phyloP scores from a whole-genome alignment of 1,140 invertebrate species.

The Diachasmimorpha longicaudata region DNA sequence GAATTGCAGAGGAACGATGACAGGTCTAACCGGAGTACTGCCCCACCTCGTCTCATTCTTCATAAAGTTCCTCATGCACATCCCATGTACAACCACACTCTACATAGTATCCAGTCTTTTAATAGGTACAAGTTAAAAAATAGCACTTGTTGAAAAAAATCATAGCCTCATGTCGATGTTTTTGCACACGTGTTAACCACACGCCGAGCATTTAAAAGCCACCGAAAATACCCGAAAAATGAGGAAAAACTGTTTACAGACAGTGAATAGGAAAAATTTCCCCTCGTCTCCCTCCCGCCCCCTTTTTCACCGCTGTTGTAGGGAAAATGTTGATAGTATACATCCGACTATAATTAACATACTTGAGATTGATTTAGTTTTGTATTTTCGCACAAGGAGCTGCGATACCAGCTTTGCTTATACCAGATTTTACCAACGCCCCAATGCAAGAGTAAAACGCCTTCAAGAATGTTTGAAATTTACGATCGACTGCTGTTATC shows the following conservation, averaged over 20 bases:
- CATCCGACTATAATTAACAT: slow-evolving; percentile 10
- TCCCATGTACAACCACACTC: slow-evolving; percentile 32
- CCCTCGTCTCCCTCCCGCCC: too few species aligned
- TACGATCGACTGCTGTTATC: background rate
- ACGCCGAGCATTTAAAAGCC: background rate
- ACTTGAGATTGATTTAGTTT: background rate
- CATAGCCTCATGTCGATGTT: background rate
- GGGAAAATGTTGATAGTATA: slow-evolving; percentile 6
- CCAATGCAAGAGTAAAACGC: slow-evolving; percentile 38
- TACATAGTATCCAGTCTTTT: slow-evolving; percentile 35
- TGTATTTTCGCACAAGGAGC: slow-evolving; percentile 31
- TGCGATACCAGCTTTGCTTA: slow-evolving; percentile 27
- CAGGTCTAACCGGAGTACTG: slow-evolving; percentile 38
- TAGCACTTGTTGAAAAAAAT: slow-evolving; percentile 14
- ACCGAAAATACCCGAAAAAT: background rate
- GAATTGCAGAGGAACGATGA: slow-evolving; percentile 38
- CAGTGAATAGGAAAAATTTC: too few species aligned
- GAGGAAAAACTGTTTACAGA: background rate
- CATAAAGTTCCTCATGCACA: slow-evolving; percentile 29
- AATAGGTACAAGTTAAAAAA: slow-evolving; percentile 32
- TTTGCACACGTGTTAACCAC: background rate
- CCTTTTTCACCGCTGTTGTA: too few species aligned
- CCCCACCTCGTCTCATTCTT: slow-evolving; percentile 36
- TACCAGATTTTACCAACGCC: slow-evolving; percentile 37
- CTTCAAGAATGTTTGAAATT: background rate